Percentiles rank a stretch among this genome's conserved stretches.
These are phyloP conservation scores for Habroteleia sp. DNA, from an alignment of 2,888 invertebrate genomes.

Conservation along the genomic window DNA sequence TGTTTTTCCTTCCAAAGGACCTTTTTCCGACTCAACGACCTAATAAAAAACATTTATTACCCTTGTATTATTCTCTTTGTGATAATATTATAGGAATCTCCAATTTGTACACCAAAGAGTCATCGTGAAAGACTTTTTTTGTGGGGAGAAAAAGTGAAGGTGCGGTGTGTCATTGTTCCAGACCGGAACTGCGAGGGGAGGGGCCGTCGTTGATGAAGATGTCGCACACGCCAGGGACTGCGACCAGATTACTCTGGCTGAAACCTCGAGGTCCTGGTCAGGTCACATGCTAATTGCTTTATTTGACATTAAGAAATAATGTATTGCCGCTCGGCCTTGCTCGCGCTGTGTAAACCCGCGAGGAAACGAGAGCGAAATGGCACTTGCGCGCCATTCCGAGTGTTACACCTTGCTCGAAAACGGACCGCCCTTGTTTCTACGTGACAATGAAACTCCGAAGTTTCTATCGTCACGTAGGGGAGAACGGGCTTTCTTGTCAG, in stretches of 20 bases:
- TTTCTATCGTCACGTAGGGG: constrained; percentile 44
- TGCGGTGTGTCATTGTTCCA: too few species aligned
- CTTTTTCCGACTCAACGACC: too few species aligned
- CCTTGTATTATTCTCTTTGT: too few species aligned
- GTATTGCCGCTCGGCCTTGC: constrained; percentile 69
- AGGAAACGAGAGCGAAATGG: constrained; percentile 66
- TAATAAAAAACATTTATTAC: too few species aligned
- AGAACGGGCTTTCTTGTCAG: constrained; percentile 17
- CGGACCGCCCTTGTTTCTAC: constrained; percentile 47
- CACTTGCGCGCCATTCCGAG: constrained; percentile 56
- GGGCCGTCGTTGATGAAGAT: constrained; percentile 82
- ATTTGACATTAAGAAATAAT: constrained; percentile 81
- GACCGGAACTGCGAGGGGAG: too few species aligned
- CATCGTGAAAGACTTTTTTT: too few species aligned
- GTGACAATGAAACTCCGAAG: constrained; percentile 50
- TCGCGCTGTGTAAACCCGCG: constrained; percentile 65
- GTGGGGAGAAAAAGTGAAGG: too few species aligned
- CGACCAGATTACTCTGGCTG: constrained; percentile 78
- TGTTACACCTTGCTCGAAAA: constrained; percentile 52
- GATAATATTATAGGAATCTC: too few species aligned
- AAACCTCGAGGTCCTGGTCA: constrained; percentile 76
- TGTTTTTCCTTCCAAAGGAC: too few species aligned
- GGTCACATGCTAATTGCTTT: constrained; percentile 81
- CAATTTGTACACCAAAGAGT: too few species aligned
- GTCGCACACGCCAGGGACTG: constrained; percentile 80